Conservation (phyloP, 2,888 invertebrate species). For the Oscheius sp. region DNA sequence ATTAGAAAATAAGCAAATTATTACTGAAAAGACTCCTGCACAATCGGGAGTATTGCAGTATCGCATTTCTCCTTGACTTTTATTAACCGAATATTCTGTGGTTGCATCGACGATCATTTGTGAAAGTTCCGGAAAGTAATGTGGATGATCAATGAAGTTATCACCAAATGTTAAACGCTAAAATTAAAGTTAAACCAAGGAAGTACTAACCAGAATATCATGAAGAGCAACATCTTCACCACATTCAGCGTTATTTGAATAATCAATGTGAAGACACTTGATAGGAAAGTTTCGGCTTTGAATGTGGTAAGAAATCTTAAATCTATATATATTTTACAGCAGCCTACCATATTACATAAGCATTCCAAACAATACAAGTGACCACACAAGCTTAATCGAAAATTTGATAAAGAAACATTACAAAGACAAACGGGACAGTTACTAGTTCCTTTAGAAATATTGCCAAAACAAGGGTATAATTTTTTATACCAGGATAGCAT, state of each 20-base stretch:
- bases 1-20: neutral
- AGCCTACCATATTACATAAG: neutral
- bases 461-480: too few relatives aligned
- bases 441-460: neutral
- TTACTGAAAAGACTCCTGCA: neutral
- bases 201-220: neutral
- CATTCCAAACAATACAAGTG: conserved; percentile 13
- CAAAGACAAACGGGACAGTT: conserved; percentile 9
- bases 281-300: neutral
- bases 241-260: neutral
- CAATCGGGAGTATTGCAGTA: neutral
- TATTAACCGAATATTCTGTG: neutral
- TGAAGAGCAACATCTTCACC: neutral
- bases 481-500: too few relatives aligned
- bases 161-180: neutral
- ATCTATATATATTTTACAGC: neutral
- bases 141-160: neutral
- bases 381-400: neutral
- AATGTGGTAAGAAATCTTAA: conserved; percentile 2
- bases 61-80: neutral
- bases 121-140: neutral
- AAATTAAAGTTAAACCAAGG: neutral
- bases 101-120: neutral
- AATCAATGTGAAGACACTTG: neutral
- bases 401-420: neutral